Percentiles rank a stretch among this genome's conserved stretches.
Evolutionary conservation across 2,113 vertebrate genomes (phyloP).

Genomic region (Plecturocebus donacophilus): DNA sequence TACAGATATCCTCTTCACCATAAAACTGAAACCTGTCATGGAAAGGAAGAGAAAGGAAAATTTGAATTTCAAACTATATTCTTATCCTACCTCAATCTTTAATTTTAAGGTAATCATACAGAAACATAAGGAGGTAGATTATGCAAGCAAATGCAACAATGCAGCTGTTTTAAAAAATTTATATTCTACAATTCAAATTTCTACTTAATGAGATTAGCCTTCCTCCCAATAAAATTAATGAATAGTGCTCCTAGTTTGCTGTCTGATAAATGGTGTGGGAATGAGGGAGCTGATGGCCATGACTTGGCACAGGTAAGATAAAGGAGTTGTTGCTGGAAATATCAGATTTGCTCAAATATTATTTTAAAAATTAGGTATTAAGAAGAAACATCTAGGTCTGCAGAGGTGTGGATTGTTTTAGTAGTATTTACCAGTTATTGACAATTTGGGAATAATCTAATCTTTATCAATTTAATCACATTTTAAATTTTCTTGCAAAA

Average conservation of each 20-base stretch:
- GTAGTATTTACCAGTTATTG: neutral
- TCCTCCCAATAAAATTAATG: neutral
- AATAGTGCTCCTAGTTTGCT: neutral
- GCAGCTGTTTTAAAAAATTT: neutral
- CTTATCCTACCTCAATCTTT: neutral
- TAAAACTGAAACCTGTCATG: neutral
- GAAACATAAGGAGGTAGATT: neutral
- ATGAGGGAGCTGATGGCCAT: neutral
- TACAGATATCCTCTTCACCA: neutral
- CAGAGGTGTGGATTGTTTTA: neutral
- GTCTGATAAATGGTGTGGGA: neutral
- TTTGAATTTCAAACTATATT: neutral
- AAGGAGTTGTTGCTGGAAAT: neutral
- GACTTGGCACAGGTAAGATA: neutral
- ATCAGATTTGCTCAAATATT: neutral
- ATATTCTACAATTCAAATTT: neutral
- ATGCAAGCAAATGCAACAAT: neutral
- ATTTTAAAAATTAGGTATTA: neutral
- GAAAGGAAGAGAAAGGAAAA: neutral
- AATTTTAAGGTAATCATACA: neutral
- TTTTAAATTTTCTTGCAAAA: slow-evolving; percentile 9
- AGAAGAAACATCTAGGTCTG: neutral
- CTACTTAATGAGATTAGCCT: neutral
- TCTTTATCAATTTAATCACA: neutral
- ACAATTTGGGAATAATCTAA: neutral